These are phyloP conservation scores for Harpalus rubripes DNA, from an alignment of 2,888 invertebrate species.

Conservation along the genomic window DNA sequence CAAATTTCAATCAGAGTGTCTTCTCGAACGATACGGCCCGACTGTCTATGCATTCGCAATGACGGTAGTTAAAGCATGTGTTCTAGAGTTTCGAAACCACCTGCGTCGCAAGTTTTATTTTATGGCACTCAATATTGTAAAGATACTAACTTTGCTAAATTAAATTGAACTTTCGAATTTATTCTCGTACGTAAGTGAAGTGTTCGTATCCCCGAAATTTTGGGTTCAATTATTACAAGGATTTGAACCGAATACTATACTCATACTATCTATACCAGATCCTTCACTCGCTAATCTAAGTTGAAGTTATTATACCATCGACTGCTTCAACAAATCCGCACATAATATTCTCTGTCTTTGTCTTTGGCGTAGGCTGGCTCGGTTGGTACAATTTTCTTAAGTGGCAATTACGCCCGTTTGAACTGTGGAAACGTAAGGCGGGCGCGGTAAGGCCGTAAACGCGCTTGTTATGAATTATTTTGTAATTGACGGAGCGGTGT, in stretches of 20 bases:
- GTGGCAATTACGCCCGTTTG: slow-evolving; percentile 65
- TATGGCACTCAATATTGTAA: slow-evolving; percentile 33
- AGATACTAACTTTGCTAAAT: background rate
- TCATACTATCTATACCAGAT: background rate
- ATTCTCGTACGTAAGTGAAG: too few species aligned
- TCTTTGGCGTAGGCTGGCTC: slow-evolving; percentile 20
- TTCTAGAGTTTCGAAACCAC: slow-evolving; percentile 45
- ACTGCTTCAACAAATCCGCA: slow-evolving; percentile 31
- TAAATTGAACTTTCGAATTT: too few species aligned
- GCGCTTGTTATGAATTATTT: slow-evolving; percentile 66
- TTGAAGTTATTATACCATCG: slow-evolving; percentile 9
- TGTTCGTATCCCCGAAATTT: too few species aligned
- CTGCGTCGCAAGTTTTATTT: slow-evolving; percentile 61
- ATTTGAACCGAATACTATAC: too few species aligned
- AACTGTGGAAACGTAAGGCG: slow-evolving; percentile 37
- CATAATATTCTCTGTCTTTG: slow-evolving; percentile 4
- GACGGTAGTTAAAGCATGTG: slow-evolving; percentile 59
- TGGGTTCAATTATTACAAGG: too few species aligned
- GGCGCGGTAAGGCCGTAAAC: slow-evolving; percentile 44
- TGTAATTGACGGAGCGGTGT: slow-evolving; percentile 60
- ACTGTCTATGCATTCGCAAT: slow-evolving; percentile 59
- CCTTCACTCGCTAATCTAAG: background rate
- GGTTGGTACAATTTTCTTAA: slow-evolving; percentile 62
- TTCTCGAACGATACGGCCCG: slow-evolving; percentile 17
- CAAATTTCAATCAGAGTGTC: slow-evolving; percentile 57